phyloP scores from a whole-genome alignment of 1,140 invertebrate species.

The Drosophila sproati region DNA sequence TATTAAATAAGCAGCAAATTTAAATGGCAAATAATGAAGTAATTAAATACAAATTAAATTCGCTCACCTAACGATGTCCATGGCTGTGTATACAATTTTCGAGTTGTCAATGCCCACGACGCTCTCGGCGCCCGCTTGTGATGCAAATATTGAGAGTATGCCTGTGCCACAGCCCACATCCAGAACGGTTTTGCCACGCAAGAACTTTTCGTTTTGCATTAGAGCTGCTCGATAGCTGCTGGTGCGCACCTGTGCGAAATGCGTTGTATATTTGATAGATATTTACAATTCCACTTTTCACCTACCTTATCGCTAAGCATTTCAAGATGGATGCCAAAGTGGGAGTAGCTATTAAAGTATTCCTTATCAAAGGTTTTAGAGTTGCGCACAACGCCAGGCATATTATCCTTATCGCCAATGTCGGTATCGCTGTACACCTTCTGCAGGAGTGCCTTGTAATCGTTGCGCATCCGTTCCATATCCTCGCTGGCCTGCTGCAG shows the following conservation, averaged over 20 bases:
- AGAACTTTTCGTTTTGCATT: slow-evolving; percentile 89
- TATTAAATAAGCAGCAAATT: no score
- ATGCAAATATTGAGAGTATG: slow-evolving; percentile 98
- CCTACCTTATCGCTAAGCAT: slow-evolving; percentile 90
- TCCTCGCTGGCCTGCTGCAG: slow-evolving; percentile 87
- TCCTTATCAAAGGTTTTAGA: slow-evolving; percentile 87
- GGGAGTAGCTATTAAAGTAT: slow-evolving; percentile 98
- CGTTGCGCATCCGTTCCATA: slow-evolving; percentile 87
- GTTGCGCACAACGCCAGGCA: slow-evolving; percentile 36
- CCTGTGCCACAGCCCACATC: slow-evolving; percentile 97
- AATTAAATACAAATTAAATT: neutral
- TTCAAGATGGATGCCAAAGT: slow-evolving; percentile 99
- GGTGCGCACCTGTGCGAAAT: slow-evolving; percentile 89
- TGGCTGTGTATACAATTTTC: slow-evolving; percentile 92
- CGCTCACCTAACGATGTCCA: slow-evolving; percentile 89
- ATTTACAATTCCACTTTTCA: neutral
- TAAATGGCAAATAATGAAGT: neutral
- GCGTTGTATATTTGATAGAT: slow-evolving; percentile 4
- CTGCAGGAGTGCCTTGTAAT: slow-evolving; percentile 86
- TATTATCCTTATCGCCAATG: slow-evolving; percentile 59
- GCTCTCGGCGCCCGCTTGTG: slow-evolving; percentile 94
- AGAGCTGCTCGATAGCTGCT: slow-evolving; percentile 97
- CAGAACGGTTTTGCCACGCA: slow-evolving; percentile 93
- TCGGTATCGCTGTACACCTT: slow-evolving; percentile 55
- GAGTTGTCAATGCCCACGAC: slow-evolving; percentile 98